A percentile compares a stretch with the other conserved stretches of the same genome.
These are phyloP conservation scores for Toxotes jaculatrix DNA, from an alignment of 2,113 vertebrate genomes.

Conservation along the genomic window DNA sequence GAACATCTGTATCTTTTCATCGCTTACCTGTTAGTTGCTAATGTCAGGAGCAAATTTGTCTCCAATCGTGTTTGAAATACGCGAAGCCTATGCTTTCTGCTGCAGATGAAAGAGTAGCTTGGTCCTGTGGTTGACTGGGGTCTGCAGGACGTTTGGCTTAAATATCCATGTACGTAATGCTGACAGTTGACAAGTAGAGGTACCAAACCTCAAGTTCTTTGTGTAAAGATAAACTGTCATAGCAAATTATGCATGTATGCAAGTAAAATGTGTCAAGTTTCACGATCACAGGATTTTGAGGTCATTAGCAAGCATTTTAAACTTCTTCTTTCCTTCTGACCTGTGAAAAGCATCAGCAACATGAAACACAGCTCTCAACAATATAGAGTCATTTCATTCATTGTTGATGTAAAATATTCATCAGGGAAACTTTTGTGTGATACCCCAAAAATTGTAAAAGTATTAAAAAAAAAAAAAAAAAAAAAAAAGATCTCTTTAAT, in stretches of 20 bases:
- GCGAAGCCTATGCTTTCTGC: background rate
- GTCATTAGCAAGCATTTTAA: background rate
- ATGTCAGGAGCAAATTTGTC: background rate
- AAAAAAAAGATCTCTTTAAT: no score
- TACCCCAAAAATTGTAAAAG: background rate
- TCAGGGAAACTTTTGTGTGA: background rate
- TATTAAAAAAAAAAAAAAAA: background rate
- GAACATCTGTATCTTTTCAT: background rate
- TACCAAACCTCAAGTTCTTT: background rate
- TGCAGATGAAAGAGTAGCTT: conserved; percentile 3
- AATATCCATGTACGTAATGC: background rate
- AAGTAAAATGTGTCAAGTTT: background rate
- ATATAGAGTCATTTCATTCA: no score
- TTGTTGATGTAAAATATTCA: background rate
- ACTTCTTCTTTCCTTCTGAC: conserved; percentile 37
- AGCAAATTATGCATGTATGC: background rate
- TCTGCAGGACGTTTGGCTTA: background rate
- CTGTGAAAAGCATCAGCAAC: conserved; percentile 6
- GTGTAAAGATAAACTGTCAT: background rate
- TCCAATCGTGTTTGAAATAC: background rate
- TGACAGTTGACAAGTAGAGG: background rate
- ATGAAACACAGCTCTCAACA: background rate
- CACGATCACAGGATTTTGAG: background rate
- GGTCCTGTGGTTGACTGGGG: conserved; percentile 2
- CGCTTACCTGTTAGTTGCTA: conserved; percentile 33